Base-by-base conservation (phyloP, 2,888 invertebrate genomes). In the Molorchus minor region DNA sequence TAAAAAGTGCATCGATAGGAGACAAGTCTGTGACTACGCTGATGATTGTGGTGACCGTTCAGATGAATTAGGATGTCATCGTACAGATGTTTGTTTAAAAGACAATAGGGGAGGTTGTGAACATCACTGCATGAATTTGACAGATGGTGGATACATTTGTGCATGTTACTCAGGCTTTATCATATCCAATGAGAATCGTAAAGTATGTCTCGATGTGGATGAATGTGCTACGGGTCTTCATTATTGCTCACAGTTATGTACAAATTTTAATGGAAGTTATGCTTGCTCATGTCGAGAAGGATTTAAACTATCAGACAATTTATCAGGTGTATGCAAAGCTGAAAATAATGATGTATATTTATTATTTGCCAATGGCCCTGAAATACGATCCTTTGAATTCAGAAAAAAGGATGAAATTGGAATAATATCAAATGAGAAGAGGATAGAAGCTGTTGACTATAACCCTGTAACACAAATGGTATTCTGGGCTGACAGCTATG, bases 401-500 rank as follows among this genome's bases (percentile, higher is more conserved):
- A 85, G 86, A 46, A 73, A 77, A 64, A 86, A 86, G 73, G 89
- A 92, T 64, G 90, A 91, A 75, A 81, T 88, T 61, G 91, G 91
- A 69, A 88, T 95, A 0, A 88, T 97, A 41, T 85, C 86, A 0
- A 87, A 92, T 8, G 96, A 97, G 77, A 93, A 93, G 78, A 87
- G 96, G 47, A 92, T 98, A 53, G 92, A 95, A 74, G 93, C 95
- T 0, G 82, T 99, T 47, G 98, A 98, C 79, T 94, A 93, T 73
- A 93, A 97, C 79, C 91, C 93, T 0, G 85, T 85, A 58, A 82
- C 84, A 16, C 92, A 94, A 76, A 92, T 95, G 77, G 83, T 98
- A 55, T 98, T 94, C 83, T 99, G 98, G 97, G 94, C 95, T 0
- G 98, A 98, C 78, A 92, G 92, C 65, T 91, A 92, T 73, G 92